Percentiles rank a stretch among this genome's conserved stretches.
phyloP scores from a whole-genome alignment of 2,797 vertebrate genomes.

The Trachurus trachurus region DNA sequence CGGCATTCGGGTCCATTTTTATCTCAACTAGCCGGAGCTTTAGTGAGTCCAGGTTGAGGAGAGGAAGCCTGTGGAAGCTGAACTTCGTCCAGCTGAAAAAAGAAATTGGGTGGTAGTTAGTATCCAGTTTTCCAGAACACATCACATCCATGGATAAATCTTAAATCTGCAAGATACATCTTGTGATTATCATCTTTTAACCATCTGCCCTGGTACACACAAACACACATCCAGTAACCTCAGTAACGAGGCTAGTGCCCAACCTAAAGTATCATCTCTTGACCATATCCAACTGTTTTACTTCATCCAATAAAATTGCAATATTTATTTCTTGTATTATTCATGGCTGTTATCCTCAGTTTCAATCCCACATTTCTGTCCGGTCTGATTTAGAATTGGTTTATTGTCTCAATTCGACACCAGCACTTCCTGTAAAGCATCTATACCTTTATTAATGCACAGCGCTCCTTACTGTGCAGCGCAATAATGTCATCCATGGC shows the following conservation, averaged over 20 bases:
- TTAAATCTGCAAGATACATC: background rate
- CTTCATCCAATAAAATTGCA: background rate
- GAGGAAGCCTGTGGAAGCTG: no score
- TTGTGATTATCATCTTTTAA: background rate
- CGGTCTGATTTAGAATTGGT: background rate
- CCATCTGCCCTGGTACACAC: background rate
- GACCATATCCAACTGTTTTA: background rate
- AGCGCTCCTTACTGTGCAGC: background rate
- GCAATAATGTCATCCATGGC: slow-evolving; percentile 22
- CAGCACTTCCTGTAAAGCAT: background rate
- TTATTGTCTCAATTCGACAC: background rate
- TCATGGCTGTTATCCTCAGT: background rate
- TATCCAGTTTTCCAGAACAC: background rate
- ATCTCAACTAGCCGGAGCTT: no score
- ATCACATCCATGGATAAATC: no score
- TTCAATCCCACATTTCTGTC: background rate
- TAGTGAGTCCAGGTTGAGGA: no score
- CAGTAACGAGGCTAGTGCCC: no score
- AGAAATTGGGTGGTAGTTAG: no score
- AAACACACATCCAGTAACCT: background rate
- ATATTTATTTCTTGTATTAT: background rate
- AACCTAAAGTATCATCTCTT: background rate
- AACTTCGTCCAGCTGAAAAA: no score
- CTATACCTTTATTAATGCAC: background rate
- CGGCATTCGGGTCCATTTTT: no score